Percentiles rank a stretch among this genome's conserved stretches.
phyloP scores from a whole-genome alignment of 2,797 vertebrate genomes.

The Oceanodroma leucorhoa region DNA sequence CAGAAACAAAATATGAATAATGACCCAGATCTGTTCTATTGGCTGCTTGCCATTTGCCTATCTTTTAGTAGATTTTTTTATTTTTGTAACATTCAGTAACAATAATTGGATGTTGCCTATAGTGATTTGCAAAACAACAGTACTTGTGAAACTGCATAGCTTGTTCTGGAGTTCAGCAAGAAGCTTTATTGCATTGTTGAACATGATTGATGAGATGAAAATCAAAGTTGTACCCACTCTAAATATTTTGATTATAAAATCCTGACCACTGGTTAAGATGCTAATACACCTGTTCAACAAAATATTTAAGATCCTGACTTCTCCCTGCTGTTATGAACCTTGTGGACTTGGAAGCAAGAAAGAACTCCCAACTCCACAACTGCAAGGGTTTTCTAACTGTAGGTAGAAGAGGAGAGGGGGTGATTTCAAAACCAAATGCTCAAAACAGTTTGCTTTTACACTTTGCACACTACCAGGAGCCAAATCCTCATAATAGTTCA shows the following conservation, averaged over 20 bases:
- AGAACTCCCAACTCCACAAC: not conserved
- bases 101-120: not conserved
- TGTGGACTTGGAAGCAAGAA: not conserved
- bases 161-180: not conserved
- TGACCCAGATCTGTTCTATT: not conserved
- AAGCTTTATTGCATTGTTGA: not conserved
- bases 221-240: not conserved
- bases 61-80: not conserved
- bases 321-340: not conserved
- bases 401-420: not conserved
- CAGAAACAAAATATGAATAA: not conserved
- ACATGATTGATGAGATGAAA: not conserved
- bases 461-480: not conserved
- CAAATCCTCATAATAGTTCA: not conserved
- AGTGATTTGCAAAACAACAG: not conserved
- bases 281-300: not conserved
- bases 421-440: not conserved
- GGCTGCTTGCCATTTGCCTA: not conserved
- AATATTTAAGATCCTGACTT: not conserved
- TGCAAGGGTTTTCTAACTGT: not conserved
- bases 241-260: not conserved
- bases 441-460: not conserved
- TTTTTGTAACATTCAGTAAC: not conserved
- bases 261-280: not conserved
- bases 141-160: not conserved